Evolutionary conservation across 2,113 vertebrate species (phyloP), one percentile per base, ranked within the genome.

Genomic region (Vulpes ferrilata): DNA sequence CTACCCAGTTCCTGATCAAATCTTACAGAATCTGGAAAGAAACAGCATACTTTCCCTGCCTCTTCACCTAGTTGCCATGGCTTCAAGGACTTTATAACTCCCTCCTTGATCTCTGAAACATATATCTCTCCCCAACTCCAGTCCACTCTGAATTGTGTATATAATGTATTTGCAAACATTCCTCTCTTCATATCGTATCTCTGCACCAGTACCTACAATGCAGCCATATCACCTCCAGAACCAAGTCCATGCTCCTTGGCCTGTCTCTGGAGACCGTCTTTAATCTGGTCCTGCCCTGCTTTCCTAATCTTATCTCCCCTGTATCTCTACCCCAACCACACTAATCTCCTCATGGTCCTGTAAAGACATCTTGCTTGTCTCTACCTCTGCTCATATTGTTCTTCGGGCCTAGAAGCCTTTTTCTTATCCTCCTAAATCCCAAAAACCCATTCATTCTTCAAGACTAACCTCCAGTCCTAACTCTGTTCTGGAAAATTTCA

Each of bases 271-370:
- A 93, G 88, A 78, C 27, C 64, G 53, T 95, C 78, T 96, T 87
- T 93, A 96, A 94, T 96, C 93, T 88, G 64, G 80, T 30, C 62
- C 81, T 67, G 64, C 35, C 10, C 71, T 65, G 13, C 55, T 91
- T 71, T 85, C 57, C 73, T 90, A 93, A 92, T 96, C 93, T 98
- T 95, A 94, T 93, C 93, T 95, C 35, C 55, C 27, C 62, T 67
- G 1, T 90, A 73, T 88, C 69, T 96, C 57, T 55, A 51, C n/a
- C n/a, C 71, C 62, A 82, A 30, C 25, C n/a, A 22, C 25, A 64
- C 13, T 84, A 80, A 95, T 79, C 92, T 95, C 80, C 15, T 51
- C 5, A 9, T 11, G 20, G 84, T 78, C 60, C 65, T 95, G 48
- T 48, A 88, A 82, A 94, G 87, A 85, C 22, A 43, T 38, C 64